Evolutionary conservation across 2,113 vertebrate species (phyloP).

Genomic region (Tringa solitaria): DNA sequence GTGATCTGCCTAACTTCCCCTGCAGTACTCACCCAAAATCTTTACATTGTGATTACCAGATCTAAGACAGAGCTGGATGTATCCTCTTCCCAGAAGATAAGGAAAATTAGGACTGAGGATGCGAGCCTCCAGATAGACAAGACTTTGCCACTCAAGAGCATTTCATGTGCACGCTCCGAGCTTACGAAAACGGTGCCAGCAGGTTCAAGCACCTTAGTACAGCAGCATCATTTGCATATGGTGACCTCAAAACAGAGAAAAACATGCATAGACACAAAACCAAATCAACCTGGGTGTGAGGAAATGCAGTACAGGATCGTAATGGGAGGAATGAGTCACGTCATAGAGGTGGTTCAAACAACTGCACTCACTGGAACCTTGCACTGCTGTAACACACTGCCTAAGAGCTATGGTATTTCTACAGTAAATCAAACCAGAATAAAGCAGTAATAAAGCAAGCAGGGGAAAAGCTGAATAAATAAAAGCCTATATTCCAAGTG

Average conservation of each 20-base stretch:
- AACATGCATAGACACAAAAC: not conserved
- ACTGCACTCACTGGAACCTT: not conserved
- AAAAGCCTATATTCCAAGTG: not conserved
- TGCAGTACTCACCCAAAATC: not conserved
- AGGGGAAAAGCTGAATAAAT: not conserved
- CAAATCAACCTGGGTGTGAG: not conserved
- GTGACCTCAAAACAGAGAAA: not conserved
- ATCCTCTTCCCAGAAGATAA: not conserved
- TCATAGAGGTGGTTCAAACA: not conserved
- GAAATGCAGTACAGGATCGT: not conserved
- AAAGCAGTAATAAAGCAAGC: not conserved
- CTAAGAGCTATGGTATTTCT: not conserved
- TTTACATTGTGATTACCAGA: not conserved
- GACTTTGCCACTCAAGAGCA: not conserved
- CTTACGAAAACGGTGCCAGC: not conserved
- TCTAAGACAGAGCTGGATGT: not conserved
- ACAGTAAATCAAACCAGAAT: not conserved
- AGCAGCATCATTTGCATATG: not conserved
- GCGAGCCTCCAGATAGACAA: not conserved
- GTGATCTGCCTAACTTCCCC: not conserved
- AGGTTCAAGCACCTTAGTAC: not conserved
- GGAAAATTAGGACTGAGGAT: not conserved
- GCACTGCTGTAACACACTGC: not conserved
- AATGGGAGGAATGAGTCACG: not conserved
- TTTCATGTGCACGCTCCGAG: not conserved